Evolutionary conservation across 2,888 invertebrate species (phyloP), one percentile per base, ranked within the genome.

Genomic region (Arctia plantaginis): DNA sequence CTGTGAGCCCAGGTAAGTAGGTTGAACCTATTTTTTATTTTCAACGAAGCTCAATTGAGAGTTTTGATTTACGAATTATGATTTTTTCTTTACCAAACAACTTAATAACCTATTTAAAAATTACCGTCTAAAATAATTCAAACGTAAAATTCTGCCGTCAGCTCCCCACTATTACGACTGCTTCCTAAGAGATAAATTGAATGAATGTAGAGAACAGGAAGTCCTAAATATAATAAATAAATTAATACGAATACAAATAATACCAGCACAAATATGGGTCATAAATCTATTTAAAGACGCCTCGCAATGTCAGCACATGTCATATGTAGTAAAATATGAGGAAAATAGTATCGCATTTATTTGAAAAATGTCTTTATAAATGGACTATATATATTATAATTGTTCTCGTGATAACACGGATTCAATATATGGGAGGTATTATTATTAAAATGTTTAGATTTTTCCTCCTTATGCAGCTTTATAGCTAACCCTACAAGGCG

Each of bases 261-360:
- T 23, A 47, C 20, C 13, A 33, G 23, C 3, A 33, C 47, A 47
- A 47, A 30, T 33, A 67, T 47, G 47, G 7, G 33, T 33, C 6
- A 67, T 67, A 67, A 47, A 67, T 33, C 30, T 33, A 67, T 62
- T 62, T 62, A 30, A 27, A 62, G 30, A 62, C 18, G 30, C 62
- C n/a, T 30, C 18, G 30, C 30, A 62, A 62, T 62, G 62, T 62
- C 18, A 62, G 2, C 30, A 62, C 2, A 62, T 62, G 62, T 62
- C 62, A 62, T 18, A 30, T 62, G 30, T 8, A 62, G 30, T 30
- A 20, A n/a, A 47, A 47, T 47, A 62, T 27, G 18, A 62, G 62
- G 62, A 62, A 62, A 62, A 30, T 62, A 30, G 7, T 18, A 62
- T 8, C 30, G 30, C 4, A 15, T 59, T 30, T 30, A 59, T 59